Evolutionary conservation across 2,113 vertebrate species (phyloP).

Genomic region (Oriolus oriolus): DNA sequence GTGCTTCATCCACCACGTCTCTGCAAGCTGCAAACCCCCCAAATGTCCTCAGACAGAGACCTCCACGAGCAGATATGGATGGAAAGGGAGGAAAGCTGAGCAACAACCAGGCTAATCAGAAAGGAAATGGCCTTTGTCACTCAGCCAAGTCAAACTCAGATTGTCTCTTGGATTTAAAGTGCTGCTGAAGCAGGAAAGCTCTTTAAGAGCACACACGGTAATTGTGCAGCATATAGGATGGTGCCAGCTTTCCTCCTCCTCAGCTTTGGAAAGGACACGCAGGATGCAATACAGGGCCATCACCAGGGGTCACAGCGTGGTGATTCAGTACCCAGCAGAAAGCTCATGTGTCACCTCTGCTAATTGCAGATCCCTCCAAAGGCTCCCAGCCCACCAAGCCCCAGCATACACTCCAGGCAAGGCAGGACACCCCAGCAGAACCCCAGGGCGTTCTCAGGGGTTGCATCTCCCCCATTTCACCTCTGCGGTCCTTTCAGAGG

Average conservation of each 20-base stretch:
- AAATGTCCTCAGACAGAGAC: not conserved
- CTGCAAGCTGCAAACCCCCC: not conserved
- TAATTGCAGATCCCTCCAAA: not conserved
- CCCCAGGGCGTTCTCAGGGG: not conserved
- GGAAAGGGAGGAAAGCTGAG: conserved; percentile 25
- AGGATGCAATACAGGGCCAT: not conserved
- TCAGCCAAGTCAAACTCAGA: conserved; percentile 40
- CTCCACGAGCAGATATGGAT: not conserved
- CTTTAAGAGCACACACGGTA: not conserved
- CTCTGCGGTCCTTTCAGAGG: not conserved
- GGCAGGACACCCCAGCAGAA: not conserved
- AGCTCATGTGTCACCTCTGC: not conserved
- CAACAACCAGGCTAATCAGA: not conserved
- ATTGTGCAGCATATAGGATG: not conserved
- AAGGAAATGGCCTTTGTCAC: conserved; percentile 52
- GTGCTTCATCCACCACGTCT: not conserved
- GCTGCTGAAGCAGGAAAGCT: conserved; percentile 33
- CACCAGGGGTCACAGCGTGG: not conserved
- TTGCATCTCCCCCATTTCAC: not conserved
- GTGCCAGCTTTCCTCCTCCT: not conserved
- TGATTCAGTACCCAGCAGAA: not conserved
- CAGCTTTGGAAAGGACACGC: not conserved
- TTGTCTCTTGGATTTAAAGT: conserved; percentile 27
- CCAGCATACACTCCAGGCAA: fast-evolving
- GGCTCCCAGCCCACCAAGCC: not conserved